phyloP scores from a whole-genome alignment of 2,797 vertebrate genomes.

The Spinibarbus caldwelli region DNA sequence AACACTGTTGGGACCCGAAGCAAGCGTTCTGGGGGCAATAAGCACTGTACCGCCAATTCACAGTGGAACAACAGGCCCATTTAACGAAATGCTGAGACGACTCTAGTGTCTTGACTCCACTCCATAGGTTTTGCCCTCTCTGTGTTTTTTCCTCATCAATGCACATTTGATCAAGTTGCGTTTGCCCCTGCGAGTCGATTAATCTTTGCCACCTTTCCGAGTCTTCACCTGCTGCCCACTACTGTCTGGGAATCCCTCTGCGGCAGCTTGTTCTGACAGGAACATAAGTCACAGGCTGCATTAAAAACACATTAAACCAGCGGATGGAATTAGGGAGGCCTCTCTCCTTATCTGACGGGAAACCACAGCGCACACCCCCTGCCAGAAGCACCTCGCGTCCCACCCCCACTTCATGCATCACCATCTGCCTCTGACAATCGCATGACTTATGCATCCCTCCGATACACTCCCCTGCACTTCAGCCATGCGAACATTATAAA shows the following conservation, averaged over 20 bases:
- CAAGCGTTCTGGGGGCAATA: slow-evolving; percentile 57
- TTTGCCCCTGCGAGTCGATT: slow-evolving; percentile 66
- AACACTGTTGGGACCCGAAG: slow-evolving; percentile 23
- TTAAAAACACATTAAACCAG: slow-evolving; percentile 84
- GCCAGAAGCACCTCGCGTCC: slow-evolving; percentile 24
- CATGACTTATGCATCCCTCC: slow-evolving; percentile 76
- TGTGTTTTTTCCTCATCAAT: slow-evolving; percentile 68
- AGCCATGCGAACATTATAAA: slow-evolving; percentile 71
- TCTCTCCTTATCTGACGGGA: slow-evolving; percentile 71
- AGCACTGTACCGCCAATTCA: slow-evolving; percentile 60
- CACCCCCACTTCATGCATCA: slow-evolving; percentile 72
- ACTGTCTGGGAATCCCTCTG: slow-evolving; percentile 69
- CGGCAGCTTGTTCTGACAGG: slow-evolving; percentile 73
- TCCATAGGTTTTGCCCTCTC: slow-evolving; percentile 62
- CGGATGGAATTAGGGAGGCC: slow-evolving; percentile 75
- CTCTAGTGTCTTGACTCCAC: slow-evolving; percentile 48
- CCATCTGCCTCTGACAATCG: slow-evolving; percentile 73
- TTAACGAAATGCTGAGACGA: slow-evolving; percentile 58
- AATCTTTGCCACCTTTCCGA: slow-evolving; percentile 73
- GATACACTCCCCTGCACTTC: slow-evolving; percentile 77
- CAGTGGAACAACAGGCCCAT: slow-evolving; percentile 61
- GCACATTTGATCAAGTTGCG: slow-evolving; percentile 73
- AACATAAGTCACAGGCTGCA: slow-evolving; percentile 82
- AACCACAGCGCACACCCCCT: slow-evolving; percentile 56
- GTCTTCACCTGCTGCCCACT: slow-evolving; percentile 70